A percentile compares a stretch with the other conserved stretches of the same genome.
Evolutionary conservation across 2,888 invertebrate species (phyloP).

Genomic region (Dicyrtoma fusca): DNA sequence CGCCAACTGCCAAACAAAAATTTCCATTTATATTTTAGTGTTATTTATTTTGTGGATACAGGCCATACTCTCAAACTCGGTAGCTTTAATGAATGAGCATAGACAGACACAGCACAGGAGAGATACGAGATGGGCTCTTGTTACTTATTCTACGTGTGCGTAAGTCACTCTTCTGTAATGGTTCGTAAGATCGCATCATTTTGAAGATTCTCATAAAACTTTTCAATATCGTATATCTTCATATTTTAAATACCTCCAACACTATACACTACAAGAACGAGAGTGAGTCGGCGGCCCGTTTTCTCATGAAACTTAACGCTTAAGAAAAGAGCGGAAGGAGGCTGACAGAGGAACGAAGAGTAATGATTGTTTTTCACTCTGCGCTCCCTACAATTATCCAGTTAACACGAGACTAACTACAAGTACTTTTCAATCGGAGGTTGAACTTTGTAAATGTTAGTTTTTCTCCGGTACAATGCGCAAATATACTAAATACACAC

Average conservation of each 20-base stretch:
- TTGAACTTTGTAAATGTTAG: background rate
- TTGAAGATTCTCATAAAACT: no score
- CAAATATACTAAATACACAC: background rate
- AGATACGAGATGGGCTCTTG: no score
- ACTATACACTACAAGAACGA: no score
- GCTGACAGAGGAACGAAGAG: background rate
- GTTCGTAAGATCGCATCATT: background rate
- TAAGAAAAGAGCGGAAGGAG: conserved; percentile 21
- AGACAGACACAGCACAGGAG: no score
- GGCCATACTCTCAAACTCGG: no score
- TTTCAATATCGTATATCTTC: no score
- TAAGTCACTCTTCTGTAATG: no score
- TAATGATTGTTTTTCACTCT: conserved; percentile 15
- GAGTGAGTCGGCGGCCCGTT: background rate
- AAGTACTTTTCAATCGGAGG: background rate
- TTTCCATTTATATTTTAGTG: background rate
- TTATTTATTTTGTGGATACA: background rate
- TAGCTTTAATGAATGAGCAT: no score
- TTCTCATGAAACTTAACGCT: background rate
- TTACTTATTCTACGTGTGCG: no score
- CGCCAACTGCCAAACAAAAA: conserved; percentile 30
- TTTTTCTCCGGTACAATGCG: background rate
- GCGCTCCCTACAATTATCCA: conserved; percentile 14
- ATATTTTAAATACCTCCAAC: no score
- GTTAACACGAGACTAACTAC: conserved; percentile 2